These are phyloP conservation scores for Drosophila kanekoi DNA, from an alignment of 2,888 invertebrate species.

Conservation along the genomic window DNA sequence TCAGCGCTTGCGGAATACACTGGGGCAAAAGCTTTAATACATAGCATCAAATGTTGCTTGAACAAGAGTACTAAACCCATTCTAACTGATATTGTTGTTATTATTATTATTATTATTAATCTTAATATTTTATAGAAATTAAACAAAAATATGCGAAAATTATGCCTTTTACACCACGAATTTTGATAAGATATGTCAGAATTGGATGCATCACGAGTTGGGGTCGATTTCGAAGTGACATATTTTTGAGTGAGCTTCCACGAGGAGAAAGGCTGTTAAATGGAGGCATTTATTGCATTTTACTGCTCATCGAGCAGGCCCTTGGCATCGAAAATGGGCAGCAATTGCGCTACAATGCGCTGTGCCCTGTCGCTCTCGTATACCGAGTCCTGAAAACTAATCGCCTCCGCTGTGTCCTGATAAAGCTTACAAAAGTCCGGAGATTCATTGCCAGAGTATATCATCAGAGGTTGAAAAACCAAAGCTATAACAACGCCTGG, in stretches of 20 bases:
- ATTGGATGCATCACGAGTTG: no score
- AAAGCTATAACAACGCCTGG: conserved; percentile 75
- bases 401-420: conserved; percentile 74
- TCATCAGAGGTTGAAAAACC: conserved; percentile 78
- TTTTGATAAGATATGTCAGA: no score
- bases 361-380: conserved; percentile 75
- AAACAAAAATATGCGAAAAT: no score
- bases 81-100: neutral
- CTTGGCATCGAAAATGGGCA: conserved; percentile 80
- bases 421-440: conserved; percentile 78
- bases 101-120: no score
- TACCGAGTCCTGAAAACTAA: conserved; percentile 76
- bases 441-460: conserved; percentile 73
- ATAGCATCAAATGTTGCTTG: neutral
- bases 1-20: conserved; percentile 37
- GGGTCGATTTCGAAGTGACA: no score
- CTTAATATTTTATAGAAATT: no score
- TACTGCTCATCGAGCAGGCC: conserved; percentile 78
- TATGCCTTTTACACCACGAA: no score
- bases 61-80: neutral
- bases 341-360: conserved; percentile 67
- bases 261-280: no score
- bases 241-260: no score
- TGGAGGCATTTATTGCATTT: neutral
- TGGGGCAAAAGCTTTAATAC: conserved; percentile 20